phyloP scores from a whole-genome alignment of 2,113 vertebrate genomes.

The Plecotus auritus region DNA sequence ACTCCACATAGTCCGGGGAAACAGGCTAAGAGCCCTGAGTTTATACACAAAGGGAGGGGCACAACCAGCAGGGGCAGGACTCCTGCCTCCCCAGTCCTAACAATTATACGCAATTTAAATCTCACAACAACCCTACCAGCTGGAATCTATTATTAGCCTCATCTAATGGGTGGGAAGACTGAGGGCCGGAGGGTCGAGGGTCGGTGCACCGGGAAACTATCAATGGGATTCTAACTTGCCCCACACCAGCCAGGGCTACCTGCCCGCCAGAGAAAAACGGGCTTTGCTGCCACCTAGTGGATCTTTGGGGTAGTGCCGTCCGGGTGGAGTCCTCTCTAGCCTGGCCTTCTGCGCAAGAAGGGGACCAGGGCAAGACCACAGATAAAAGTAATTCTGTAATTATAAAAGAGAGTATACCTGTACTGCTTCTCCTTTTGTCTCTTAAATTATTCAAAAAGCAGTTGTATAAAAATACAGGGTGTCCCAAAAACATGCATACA shows the following conservation, averaged over 20 bases:
- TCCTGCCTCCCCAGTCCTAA: neutral
- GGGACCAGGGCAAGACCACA: neutral
- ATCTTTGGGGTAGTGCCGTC: rapidly evolving
- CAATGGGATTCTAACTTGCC: neutral
- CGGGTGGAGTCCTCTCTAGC: rapidly evolving
- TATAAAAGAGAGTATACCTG: neutral
- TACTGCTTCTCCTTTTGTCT: neutral
- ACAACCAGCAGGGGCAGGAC: too few species aligned
- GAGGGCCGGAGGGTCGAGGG: neutral
- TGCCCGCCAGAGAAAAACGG: neutral
- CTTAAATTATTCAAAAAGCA: neutral
- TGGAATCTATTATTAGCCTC: neutral
- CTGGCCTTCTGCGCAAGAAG: rapidly evolving
- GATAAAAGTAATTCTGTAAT: neutral
- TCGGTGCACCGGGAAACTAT: rapidly evolving
- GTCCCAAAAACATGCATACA: too few species aligned
- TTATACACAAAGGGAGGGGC: neutral
- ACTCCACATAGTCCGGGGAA: neutral
- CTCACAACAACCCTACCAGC: neutral
- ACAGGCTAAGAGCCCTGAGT: neutral
- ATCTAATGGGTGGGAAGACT: neutral
- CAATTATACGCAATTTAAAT: neutral
- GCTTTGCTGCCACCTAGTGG: conserved; percentile 27
- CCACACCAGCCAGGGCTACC: rapidly evolving
- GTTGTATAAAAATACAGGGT: neutral